A percentile compares a stretch with the other conserved stretches of the same genome.
These are phyloP conservation scores for Pyrocephalus nanus DNA, from an alignment of 2,797 vertebrate genomes.

Conservation along the genomic window DNA sequence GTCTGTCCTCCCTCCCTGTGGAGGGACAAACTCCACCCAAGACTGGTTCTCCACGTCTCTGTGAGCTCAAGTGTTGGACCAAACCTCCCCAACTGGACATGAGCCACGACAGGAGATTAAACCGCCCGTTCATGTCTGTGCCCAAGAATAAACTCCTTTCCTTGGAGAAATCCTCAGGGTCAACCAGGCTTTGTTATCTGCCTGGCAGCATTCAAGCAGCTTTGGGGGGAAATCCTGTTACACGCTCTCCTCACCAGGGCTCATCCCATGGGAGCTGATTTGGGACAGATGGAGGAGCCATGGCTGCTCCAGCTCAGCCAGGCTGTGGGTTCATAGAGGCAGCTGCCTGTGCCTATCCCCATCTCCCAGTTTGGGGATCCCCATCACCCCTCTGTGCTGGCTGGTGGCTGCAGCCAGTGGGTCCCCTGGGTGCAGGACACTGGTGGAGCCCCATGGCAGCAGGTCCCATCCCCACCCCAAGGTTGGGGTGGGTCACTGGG, in stretches of 20 bases:
- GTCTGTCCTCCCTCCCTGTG: not conserved
- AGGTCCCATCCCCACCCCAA: not conserved
- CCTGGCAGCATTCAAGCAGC: conserved; percentile 32
- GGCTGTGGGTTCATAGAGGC: not conserved
- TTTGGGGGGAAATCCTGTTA: conserved; percentile 57
- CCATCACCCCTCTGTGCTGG: not conserved
- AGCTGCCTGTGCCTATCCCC: not conserved
- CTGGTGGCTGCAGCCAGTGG: not conserved
- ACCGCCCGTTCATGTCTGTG: not conserved
- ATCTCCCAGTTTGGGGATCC: not conserved
- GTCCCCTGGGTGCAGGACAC: not conserved
- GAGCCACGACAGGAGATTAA: not conserved
- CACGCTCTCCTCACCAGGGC: not conserved
- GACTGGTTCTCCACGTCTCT: fast-evolving
- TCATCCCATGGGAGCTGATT: not conserved
- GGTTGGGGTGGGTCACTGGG: not conserved
- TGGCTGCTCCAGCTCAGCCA: not conserved
- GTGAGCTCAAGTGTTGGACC: not conserved
- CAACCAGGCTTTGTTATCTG: conserved; percentile 34
- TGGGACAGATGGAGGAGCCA: conserved; percentile 46
- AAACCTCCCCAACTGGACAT: not conserved
- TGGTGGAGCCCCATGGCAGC: not conserved
- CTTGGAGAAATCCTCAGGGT: conserved; percentile 15
- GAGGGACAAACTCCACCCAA: not conserved
- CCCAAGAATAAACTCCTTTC: not conserved